These are phyloP conservation scores for Leptonema lineaticorne DNA, from an alignment of 1,140 invertebrate genomes.

Conservation along the genomic window DNA sequence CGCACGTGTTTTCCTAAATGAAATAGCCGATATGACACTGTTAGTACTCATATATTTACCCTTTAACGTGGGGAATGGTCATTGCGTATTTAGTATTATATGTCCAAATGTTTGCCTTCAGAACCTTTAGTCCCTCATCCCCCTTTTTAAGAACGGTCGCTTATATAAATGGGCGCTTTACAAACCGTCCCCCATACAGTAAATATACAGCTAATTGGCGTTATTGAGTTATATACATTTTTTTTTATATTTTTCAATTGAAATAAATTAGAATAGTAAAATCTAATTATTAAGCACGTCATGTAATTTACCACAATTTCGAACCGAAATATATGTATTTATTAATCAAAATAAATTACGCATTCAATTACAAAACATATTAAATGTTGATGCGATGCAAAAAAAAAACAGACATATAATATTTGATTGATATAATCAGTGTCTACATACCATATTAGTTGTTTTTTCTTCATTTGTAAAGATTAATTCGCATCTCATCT, in stretches of 20 bases:
- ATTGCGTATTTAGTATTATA: slow-evolving; percentile 11
- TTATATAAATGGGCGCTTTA: neutral
- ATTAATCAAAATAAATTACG: no score
- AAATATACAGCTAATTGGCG: neutral
- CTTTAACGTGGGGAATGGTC: neutral
- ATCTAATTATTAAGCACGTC: neutral
- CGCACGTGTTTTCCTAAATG: neutral
- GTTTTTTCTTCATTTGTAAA: no score
- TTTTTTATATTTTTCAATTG: neutral
- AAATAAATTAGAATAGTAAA: neutral
- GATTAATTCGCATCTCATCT: no score
- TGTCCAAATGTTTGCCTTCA: slow-evolving; percentile 1
- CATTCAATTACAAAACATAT: no score
- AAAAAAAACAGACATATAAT: no score
- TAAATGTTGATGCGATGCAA: no score
- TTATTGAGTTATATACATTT: neutral
- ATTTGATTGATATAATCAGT: no score
- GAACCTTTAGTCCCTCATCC: neutral
- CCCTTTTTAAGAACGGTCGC: neutral
- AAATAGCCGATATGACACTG: neutral
- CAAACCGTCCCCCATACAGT: neutral
- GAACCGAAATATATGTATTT: no score
- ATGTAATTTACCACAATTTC: no score
- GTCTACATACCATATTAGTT: no score
- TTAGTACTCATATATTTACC: neutral